phyloP scores from a whole-genome alignment of 2,797 vertebrate genomes.

The Antrozous pallidus region DNA sequence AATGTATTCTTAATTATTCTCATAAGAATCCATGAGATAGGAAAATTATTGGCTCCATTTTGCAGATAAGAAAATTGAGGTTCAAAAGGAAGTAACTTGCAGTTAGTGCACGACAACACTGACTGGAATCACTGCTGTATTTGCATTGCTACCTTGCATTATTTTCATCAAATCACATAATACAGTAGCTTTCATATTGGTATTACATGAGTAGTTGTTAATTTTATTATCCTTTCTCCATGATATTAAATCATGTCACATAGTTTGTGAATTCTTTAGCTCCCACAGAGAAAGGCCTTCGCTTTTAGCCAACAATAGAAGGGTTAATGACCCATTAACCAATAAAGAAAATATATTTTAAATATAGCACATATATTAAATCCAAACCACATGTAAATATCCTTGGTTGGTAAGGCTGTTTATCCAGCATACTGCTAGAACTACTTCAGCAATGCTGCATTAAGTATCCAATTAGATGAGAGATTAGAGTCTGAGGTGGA shows the following conservation, averaged over 20 bases:
- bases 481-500: background rate
- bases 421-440: background rate
- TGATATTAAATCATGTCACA: background rate
- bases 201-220: background rate
- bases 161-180: background rate
- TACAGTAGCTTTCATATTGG: background rate
- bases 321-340: background rate
- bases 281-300: background rate
- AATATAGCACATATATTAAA: background rate
- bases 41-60: background rate
- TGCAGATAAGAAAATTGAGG: background rate
- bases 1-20: background rate
- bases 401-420: background rate
- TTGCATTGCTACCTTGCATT: background rate
- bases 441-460: background rate
- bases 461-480: background rate
- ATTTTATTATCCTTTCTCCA: conserved; percentile 1
- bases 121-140: background rate
- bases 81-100: background rate
- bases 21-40: background rate
- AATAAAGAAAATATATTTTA: conserved; percentile 3
- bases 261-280: conserved; percentile 15
- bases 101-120: background rate
- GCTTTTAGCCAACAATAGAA: conserved; percentile 19
- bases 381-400: background rate